These are phyloP conservation scores for Paragorgia papillata DNA, from an alignment of 92 coral and sea anemone genomes.

Conservation along the genomic window DNA sequence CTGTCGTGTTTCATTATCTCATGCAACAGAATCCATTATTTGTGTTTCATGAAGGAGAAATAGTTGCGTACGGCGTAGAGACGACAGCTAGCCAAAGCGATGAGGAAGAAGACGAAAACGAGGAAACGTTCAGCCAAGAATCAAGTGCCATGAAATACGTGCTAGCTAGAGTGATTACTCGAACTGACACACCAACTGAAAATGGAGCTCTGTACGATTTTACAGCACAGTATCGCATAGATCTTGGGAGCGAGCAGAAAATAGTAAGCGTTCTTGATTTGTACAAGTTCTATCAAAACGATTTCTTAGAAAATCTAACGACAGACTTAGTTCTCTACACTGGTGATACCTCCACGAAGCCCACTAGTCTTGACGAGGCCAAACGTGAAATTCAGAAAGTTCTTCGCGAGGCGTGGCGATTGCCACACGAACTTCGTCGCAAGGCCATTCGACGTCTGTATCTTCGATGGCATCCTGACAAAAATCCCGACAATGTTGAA, in stretches of 20 bases:
- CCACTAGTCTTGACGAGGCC: conserved; percentile 69
- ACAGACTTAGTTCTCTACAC: conserved; percentile 67
- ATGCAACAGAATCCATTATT: conserved; percentile 69
- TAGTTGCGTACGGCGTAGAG: conserved; percentile 73
- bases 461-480: conserved; percentile 97
- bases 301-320: conserved; percentile 68
- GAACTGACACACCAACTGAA: conserved; percentile 41
- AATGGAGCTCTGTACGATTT: conserved; percentile 56
- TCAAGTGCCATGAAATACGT: conserved; percentile 48
- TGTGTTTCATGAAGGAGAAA: conserved; percentile 73
- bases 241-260: conserved; percentile 82
- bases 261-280: conserved; percentile 91
- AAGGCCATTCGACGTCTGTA: conserved; percentile 88
- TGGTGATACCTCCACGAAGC: conserved; percentile 74
- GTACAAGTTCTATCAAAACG: conserved; percentile 81
- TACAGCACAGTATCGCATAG: conserved; percentile 83
- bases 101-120: neutral
- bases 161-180: conserved; percentile 5
- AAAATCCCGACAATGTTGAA: conserved; percentile 77
- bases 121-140: conserved; percentile 56
- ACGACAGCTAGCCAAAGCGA: neutral
- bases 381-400: conserved; percentile 83
- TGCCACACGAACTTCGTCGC: conserved; percentile 75
- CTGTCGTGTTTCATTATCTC: conserved; percentile 62
- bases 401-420: conserved; percentile 93